These are phyloP conservation scores for Aphelocoma californica DNA, from an alignment of 2,797 vertebrate species.

Conservation along the genomic window DNA sequence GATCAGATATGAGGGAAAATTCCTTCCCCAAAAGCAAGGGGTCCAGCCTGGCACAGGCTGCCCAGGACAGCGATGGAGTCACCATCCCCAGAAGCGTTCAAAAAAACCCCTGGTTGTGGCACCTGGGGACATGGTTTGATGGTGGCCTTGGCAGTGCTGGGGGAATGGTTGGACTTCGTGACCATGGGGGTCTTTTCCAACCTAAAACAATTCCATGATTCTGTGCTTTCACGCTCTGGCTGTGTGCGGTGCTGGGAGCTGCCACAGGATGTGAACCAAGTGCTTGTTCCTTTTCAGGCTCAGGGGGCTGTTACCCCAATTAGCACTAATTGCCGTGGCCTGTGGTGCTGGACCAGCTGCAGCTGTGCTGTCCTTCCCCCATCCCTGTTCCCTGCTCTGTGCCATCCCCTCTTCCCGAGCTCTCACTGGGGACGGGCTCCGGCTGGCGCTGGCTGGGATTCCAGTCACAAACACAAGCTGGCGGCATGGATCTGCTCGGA, in stretches of 20 bases:
- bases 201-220: not conserved
- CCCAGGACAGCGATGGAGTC: not conserved
- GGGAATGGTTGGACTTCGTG: not conserved
- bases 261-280: not conserved
- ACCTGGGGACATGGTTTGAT: not conserved
- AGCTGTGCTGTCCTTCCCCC: not conserved
- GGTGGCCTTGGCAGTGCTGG: not conserved
- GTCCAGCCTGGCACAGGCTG: not conserved
- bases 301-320: not conserved
- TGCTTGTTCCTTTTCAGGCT: not conserved
- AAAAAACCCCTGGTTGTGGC: not conserved
- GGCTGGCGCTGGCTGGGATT: conserved; percentile 17
- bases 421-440: not conserved
- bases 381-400: not conserved
- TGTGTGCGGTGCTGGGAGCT: not conserved
- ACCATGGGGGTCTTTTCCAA: not conserved
- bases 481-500: conserved; percentile 15
- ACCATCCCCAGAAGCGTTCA: too few species aligned
- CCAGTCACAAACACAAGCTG: conserved; percentile 34
- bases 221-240: not conserved
- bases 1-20: not conserved
- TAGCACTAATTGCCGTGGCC: not conserved
- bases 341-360: not conserved
- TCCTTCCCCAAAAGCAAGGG: not conserved
- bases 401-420: not conserved